Evolutionary conservation across 2,797 vertebrate genomes (phyloP).

Genomic region (Ambastaia sidthimunki): DNA sequence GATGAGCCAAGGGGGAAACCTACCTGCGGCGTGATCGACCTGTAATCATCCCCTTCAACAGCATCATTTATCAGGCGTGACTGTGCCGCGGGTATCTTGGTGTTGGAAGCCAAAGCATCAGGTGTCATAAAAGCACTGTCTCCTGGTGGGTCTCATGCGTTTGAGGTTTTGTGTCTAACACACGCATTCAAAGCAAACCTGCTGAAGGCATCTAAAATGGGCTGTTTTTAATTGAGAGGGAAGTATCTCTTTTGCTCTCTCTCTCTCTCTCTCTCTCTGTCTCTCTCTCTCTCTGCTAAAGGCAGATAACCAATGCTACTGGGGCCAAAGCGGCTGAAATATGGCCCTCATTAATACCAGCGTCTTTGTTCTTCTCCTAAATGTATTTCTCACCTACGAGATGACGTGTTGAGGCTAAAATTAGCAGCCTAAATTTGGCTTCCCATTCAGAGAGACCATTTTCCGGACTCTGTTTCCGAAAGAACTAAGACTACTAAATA

Average conservation of each 20-base stretch:
- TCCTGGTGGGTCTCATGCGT: background rate
- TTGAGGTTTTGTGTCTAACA: conserved; percentile 12
- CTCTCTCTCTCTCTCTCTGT: background rate
- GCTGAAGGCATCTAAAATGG: background rate
- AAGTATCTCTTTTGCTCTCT: conserved; percentile 3
- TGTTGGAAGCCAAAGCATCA: conserved; percentile 15
- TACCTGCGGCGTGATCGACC: conserved; percentile 4
- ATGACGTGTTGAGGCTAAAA: conserved; percentile 53
- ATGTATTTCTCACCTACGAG: conserved; percentile 52
- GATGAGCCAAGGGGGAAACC: conserved; percentile 10
- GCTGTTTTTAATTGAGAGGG: background rate
- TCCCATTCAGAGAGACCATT: background rate
- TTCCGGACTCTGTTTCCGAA: conserved; percentile 26
- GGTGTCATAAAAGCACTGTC: background rate
- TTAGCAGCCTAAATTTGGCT: conserved; percentile 52
- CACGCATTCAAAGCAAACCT: conserved; percentile 19
- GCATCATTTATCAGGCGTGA: background rate
- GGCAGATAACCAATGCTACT: conserved; percentile 44
- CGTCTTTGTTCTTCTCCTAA: conserved; percentile 47
- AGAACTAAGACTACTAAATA: conserved; percentile 29
- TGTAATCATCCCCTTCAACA: background rate
- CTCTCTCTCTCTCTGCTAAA: conserved; percentile 19
- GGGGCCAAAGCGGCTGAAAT: conserved; percentile 41
- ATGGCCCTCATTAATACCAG: conserved; percentile 48
- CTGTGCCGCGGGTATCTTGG: background rate